These are phyloP conservation scores for Epizoanthus scotinus DNA, from an alignment of 92 coral and sea anemone species.

Conservation along the genomic window DNA sequence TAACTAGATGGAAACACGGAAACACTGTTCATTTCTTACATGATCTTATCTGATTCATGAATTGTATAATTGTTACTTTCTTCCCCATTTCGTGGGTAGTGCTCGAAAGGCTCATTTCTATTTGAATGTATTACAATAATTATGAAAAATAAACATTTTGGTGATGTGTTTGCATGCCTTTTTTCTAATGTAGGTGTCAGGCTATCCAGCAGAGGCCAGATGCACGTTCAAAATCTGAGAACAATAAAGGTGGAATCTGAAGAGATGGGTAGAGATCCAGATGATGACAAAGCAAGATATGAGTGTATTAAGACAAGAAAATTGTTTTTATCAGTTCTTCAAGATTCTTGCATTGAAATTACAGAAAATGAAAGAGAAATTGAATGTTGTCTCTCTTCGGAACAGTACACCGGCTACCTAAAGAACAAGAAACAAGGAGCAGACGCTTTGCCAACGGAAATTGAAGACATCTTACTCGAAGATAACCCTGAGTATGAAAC, in stretches of 20 bases:
- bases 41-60: too few species aligned
- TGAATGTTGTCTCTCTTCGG: not conserved
- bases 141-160: too few species aligned
- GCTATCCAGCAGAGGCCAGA: constrained; percentile 6
- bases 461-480: not conserved
- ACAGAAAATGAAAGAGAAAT: not conserved
- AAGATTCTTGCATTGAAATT: not conserved
- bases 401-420: not conserved
- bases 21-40: too few species aligned
- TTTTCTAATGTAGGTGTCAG: not conserved
- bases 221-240: constrained; percentile 8
- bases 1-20: too few species aligned
- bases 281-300: not conserved
- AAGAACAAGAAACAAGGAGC: not conserved
- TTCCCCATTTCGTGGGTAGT: too few species aligned
- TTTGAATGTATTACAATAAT: not conserved
- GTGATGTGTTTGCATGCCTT: too few species aligned
- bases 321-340: not conserved
- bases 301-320: not conserved
- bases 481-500: not conserved
- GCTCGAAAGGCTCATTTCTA: too few species aligned
- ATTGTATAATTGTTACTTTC: too few species aligned
- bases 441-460: not conserved
- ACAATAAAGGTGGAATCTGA: not conserved
- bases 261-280: constrained; percentile 9